These are phyloP conservation scores for Brachymystax lenok DNA, from an alignment of 2,797 vertebrate genomes.

Conservation along the genomic window DNA sequence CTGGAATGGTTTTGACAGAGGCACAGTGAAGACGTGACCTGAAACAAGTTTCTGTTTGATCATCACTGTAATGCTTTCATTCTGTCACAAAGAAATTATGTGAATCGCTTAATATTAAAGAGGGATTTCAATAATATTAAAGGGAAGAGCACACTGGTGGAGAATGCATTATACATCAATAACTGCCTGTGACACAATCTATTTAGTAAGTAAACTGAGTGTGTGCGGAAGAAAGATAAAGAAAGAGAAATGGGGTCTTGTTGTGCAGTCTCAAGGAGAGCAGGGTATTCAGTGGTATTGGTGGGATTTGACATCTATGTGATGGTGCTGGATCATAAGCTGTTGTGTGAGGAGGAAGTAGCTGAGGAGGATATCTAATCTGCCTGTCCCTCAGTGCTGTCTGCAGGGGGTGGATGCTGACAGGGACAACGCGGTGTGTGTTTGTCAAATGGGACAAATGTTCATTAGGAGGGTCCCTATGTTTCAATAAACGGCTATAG, in stretches of 20 bases:
- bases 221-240: constrained; percentile 68
- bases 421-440: not conserved
- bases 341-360: constrained; percentile 31
- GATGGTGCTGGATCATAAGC: constrained; percentile 30
- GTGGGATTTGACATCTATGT: constrained; percentile 27
- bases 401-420: constrained; percentile 5
- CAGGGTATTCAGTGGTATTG: constrained; percentile 41
- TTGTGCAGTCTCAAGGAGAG: constrained; percentile 56
- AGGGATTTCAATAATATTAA: constrained; percentile 73
- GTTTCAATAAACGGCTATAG: constrained; percentile 25
- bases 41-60: constrained; percentile 77
- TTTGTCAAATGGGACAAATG: constrained; percentile 22
- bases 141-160: constrained; percentile 67
- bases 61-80: constrained; percentile 74
- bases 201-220: constrained; percentile 77
- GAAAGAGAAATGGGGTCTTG: constrained; percentile 25
- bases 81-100: constrained; percentile 74
- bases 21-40: constrained; percentile 73
- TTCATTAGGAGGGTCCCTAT: constrained; percentile 14
- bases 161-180: constrained; percentile 78
- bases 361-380: constrained; percentile 34
- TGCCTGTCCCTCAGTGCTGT: constrained; percentile 25
- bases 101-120: constrained; percentile 75
- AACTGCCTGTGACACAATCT: constrained; percentile 67
- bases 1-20: constrained; percentile 70